These are phyloP conservation scores for Mimachlamys varia DNA, from an alignment of 2,888 invertebrate genomes.

Conservation along the genomic window DNA sequence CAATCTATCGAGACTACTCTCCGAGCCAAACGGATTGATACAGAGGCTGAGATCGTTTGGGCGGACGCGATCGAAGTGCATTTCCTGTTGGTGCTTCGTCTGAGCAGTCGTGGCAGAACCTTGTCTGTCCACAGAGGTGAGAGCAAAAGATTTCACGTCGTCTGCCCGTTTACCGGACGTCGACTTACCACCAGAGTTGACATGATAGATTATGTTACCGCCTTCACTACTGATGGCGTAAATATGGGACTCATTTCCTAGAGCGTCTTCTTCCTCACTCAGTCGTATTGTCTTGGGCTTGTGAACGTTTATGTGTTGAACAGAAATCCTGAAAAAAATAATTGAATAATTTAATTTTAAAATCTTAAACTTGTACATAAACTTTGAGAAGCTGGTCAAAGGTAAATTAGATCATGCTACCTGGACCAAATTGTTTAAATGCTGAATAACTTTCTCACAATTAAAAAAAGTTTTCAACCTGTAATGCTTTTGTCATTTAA, in stretches of 20 bases:
- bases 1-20: slow-evolving; percentile 76
- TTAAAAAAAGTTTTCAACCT: too few species aligned
- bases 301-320: slow-evolving; percentile 83
- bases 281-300: slow-evolving; percentile 76
- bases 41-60: slow-evolving; percentile 86
- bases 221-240: slow-evolving; percentile 92
- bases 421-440: too few species aligned
- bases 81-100: slow-evolving; percentile 81
- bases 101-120: slow-evolving; percentile 70
- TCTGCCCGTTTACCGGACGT: slow-evolving; percentile 74
- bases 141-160: slow-evolving; percentile 82
- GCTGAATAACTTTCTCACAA: too few species aligned
- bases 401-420: too few species aligned
- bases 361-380: neutral
- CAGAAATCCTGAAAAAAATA: slow-evolving; percentile 75
- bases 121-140: slow-evolving; percentile 82
- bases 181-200: slow-evolving; percentile 75
- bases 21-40: slow-evolving; percentile 85
- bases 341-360: neutral
- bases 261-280: slow-evolving; percentile 68
- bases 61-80: slow-evolving; percentile 82
- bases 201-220: slow-evolving; percentile 86
- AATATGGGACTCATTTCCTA: slow-evolving; percentile 84
- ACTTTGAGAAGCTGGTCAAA: too few species aligned
- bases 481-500: too few species aligned